Evolutionary conservation across 2,888 invertebrate genomes (phyloP).

Genomic region (Abrostola tripartita): DNA sequence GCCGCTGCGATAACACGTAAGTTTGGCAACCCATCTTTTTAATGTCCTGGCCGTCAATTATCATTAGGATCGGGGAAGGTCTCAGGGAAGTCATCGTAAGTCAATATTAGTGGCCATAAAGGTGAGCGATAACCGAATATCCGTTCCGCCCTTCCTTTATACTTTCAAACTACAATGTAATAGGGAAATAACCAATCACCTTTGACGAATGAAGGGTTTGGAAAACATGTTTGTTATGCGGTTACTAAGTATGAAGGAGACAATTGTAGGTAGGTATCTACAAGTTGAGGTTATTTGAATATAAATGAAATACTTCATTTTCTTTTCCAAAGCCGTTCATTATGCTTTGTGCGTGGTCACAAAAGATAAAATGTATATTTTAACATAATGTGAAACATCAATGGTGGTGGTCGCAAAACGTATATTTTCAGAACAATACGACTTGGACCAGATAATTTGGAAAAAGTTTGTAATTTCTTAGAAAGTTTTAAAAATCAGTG

Average conservation of each 20-base stretch:
- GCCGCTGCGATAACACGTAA: constrained; percentile 72
- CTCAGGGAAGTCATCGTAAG: constrained; percentile 73
- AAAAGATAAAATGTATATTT: constrained; percentile 5
- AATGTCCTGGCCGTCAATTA: constrained; percentile 81
- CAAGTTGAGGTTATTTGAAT: constrained; percentile 15
- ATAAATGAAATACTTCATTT: constrained; percentile 14
- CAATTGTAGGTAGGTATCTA: not conserved
- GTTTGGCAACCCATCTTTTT: constrained; percentile 82
- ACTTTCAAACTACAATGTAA: constrained; percentile 68
- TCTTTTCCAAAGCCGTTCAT: constrained; percentile 4
- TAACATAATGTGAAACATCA: not conserved
- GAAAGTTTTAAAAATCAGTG: constrained; percentile 7
- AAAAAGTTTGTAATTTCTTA: constrained; percentile 7
- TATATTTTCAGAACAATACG: not conserved
- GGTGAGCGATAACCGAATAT: constrained; percentile 82
- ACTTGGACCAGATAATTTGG: not conserved
- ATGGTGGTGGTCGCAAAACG: not conserved
- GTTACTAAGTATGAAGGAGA: not conserved
- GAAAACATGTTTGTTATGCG: constrained; percentile 49
- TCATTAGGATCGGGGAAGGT: constrained; percentile 78
- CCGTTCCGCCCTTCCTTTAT: constrained; percentile 67
- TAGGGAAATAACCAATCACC: constrained; percentile 68
- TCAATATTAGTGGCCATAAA: constrained; percentile 86
- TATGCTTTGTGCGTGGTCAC: constrained; percentile 3
- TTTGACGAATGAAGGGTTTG: constrained; percentile 47